Evolutionary conservation across 2,797 vertebrate genomes (phyloP).

Genomic region (Gallinago solitaria): DNA sequence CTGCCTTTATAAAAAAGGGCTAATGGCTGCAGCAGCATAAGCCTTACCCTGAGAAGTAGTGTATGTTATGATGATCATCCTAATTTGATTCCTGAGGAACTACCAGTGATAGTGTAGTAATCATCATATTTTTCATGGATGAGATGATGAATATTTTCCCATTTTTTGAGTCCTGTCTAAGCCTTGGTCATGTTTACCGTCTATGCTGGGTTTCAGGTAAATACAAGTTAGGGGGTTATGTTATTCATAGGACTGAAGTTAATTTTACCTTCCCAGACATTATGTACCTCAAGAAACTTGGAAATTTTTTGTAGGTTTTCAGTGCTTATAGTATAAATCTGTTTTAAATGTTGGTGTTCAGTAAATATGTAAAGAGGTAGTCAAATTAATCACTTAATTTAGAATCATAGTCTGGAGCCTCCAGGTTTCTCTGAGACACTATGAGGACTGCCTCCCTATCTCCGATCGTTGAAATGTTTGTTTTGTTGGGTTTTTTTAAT

Average conservation of each 20-base stretch:
- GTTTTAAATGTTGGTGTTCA: neutral
- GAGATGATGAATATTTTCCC: neutral
- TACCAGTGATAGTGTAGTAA: neutral
- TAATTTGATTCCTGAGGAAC: neutral
- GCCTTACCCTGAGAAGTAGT: neutral
- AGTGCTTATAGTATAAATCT: neutral
- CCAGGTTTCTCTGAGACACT: neutral
- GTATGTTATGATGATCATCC: neutral
- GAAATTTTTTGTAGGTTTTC: neutral
- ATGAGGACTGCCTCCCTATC: neutral
- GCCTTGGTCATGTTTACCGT: neutral
- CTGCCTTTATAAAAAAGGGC: neutral
- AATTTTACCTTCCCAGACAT: neutral
- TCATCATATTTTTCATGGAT: neutral
- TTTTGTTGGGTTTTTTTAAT: fast-evolving
- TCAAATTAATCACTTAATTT: neutral
- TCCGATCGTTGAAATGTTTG: neutral
- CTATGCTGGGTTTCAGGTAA: neutral
- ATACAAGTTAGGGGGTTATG: neutral
- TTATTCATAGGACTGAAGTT: neutral
- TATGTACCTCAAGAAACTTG: neutral
- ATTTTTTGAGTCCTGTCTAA: neutral
- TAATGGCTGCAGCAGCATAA: neutral
- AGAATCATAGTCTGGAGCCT: neutral
- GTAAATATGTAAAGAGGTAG: neutral